Evolutionary conservation across 1,140 invertebrate genomes (phyloP).

Genomic region (Hermetia illucens): DNA sequence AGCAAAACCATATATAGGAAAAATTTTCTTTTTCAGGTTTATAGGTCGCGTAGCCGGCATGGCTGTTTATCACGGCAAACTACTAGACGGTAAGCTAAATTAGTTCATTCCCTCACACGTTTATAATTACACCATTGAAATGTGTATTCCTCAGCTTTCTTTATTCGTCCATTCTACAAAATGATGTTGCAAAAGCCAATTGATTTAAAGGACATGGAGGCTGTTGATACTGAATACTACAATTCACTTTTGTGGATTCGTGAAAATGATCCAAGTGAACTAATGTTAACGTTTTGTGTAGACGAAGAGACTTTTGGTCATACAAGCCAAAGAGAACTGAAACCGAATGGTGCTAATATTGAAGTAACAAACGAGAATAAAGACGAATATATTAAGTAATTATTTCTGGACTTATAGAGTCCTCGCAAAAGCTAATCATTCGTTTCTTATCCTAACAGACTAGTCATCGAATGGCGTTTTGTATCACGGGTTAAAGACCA

Average conservation of each 20-base stretch:
- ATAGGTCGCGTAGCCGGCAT: slow-evolving; percentile 95
- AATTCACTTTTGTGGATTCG: slow-evolving; percentile 70
- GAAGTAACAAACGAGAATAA: slow-evolving; percentile 90
- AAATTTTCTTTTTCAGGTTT: slow-evolving; percentile 43
- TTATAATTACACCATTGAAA: not conserved
- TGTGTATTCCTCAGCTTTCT: slow-evolving; percentile 63
- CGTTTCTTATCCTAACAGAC: slow-evolving; percentile 35
- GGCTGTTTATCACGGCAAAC: slow-evolving; percentile 97
- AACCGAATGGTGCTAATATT: slow-evolving; percentile 80
- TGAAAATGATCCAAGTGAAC: slow-evolving; percentile 90
- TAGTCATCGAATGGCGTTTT: slow-evolving; percentile 96
- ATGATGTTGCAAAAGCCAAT: slow-evolving; percentile 97
- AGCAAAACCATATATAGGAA: no score
- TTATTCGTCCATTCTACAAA: slow-evolving; percentile 99
- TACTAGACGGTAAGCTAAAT: slow-evolving; percentile 68
- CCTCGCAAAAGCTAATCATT: slow-evolving; percentile 5
- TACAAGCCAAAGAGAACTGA: slow-evolving; percentile 83
- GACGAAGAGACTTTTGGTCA: slow-evolving; percentile 95
- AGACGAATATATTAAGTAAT: slow-evolving; percentile 88
- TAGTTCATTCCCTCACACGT: not conserved
- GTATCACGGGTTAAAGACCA: slow-evolving; percentile 87
- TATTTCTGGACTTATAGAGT: slow-evolving; percentile 5
- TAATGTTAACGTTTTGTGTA: slow-evolving; percentile 89
- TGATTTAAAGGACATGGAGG: slow-evolving; percentile 94
- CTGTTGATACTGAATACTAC: slow-evolving; percentile 96